Conservation (phyloP, 2,113 vertebrate genomes). For the Argyrosomus japonicus region DNA sequence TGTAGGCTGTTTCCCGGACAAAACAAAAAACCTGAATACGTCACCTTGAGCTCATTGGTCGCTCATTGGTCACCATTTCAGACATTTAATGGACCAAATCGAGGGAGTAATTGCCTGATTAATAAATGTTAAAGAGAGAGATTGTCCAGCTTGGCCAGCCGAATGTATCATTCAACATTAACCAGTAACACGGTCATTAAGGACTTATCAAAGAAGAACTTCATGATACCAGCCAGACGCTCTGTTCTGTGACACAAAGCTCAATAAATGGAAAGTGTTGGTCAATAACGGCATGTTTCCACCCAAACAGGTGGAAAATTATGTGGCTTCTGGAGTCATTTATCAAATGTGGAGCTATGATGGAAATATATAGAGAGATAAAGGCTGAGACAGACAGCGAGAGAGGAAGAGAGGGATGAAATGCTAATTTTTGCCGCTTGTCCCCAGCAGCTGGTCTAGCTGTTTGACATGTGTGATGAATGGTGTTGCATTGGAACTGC, state of each 20-base stretch:
- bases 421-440: constrained; percentile 89
- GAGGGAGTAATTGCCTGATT: neutral
- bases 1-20: too few relatives aligned
- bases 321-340: constrained; percentile 53
- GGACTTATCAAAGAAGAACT: constrained; percentile 20
- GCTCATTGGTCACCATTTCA: neutral
- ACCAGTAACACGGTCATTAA: constrained; percentile 4
- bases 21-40: too few relatives aligned
- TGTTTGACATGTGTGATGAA: constrained; percentile 97
- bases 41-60: too few relatives aligned
- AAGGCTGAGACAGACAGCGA: constrained; percentile 47
- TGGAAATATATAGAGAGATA: constrained; percentile 66
- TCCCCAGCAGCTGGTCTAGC: constrained; percentile 93
- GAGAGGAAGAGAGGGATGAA: constrained; percentile 85
- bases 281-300: constrained; percentile 60
- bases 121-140: neutral
- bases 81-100: neutral
- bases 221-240: neutral
- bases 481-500: constrained; percentile 92
- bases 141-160: neutral
- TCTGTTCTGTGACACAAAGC: constrained; percentile 30
- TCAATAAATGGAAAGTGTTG: constrained; percentile 52
- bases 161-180: neutral
- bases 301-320: constrained; percentile 64
- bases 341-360: constrained; percentile 61